A percentile compares a stretch with the other conserved stretches of the same genome.
phyloP scores from a whole-genome alignment of 2,888 invertebrate genomes.

The Timandra comae region DNA sequence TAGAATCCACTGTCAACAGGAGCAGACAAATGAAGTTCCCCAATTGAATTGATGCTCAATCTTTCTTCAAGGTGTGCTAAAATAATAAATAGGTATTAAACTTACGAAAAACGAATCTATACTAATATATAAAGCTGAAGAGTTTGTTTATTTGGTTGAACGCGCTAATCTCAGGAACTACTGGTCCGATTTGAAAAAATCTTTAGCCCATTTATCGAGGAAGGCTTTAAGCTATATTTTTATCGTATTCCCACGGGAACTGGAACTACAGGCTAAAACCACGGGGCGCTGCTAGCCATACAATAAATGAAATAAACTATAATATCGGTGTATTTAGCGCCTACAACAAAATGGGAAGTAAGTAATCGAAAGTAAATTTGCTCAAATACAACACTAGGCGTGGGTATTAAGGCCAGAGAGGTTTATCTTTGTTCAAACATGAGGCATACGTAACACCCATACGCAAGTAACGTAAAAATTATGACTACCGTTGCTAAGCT shows the following conservation, averaged over 20 bases:
- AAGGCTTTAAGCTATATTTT: too few relatives aligned
- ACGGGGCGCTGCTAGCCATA: too few relatives aligned
- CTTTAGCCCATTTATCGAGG: too few relatives aligned
- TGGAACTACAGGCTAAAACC: too few relatives aligned
- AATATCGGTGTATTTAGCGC: conserved; percentile 7
- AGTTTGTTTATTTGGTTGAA: too few relatives aligned
- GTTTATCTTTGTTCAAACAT: conserved; percentile 19
- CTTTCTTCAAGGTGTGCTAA: conserved; percentile 49
- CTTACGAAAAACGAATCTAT: neutral
- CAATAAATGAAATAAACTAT: too few relatives aligned
- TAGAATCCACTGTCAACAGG: conserved; percentile 46
- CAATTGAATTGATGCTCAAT: conserved; percentile 44
- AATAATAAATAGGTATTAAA: too few relatives aligned
- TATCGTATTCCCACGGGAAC: too few relatives aligned
- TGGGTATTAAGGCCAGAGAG: conserved; percentile 9
- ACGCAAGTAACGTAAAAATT: conserved; percentile 14
- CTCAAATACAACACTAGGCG: conserved; percentile 28
- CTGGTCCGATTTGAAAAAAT: too few relatives aligned
- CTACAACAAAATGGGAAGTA: conserved; percentile 14
- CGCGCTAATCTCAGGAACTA: too few relatives aligned
- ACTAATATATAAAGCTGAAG: too few relatives aligned
- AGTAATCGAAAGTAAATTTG: conserved; percentile 27
- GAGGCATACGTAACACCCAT: conserved; percentile 16
- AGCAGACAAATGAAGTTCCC: conserved; percentile 50
- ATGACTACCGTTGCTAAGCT: too few relatives aligned